phyloP scores from a whole-genome alignment of 2,113 vertebrate species.

The Otolemur garnettii region DNA sequence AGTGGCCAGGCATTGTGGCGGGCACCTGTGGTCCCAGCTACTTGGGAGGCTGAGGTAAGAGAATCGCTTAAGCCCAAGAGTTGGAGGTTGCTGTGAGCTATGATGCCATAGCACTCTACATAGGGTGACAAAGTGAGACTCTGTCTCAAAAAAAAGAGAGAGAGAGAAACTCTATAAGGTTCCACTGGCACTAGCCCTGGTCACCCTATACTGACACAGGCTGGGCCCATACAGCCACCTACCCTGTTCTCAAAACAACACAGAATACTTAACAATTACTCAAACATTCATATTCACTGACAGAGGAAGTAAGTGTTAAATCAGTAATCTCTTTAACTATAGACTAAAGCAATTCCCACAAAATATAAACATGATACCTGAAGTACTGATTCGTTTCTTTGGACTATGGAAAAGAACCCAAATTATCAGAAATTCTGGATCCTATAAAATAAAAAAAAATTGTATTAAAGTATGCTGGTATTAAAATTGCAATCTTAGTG shows the following conservation, averaged over 20 bases:
- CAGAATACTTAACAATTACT: conserved; percentile 37
- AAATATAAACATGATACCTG: conserved; percentile 89
- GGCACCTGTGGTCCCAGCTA: no score
- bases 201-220: not conserved
- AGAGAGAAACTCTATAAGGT: not conserved
- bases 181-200: not conserved
- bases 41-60: no score
- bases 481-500: conserved; percentile 9
- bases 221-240: not conserved
- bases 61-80: no score
- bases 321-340: conserved; percentile 3
- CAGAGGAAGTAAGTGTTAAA: not conserved
- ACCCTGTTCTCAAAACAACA: conserved; percentile 36
- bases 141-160: not conserved
- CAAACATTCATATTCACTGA: conserved; percentile 39
- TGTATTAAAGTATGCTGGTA: not conserved
- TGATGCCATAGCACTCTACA: no score
- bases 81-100: no score
- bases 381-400: conserved; percentile 88
- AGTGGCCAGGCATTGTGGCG: no score
- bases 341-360: not conserved
- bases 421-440: conserved; percentile 92
- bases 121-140: no score
- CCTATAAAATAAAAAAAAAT: conserved; percentile 86
- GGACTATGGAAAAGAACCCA: conserved; percentile 96